phyloP scores from a whole-genome alignment of 2,113 vertebrate species.

The Promerops cafer region DNA sequence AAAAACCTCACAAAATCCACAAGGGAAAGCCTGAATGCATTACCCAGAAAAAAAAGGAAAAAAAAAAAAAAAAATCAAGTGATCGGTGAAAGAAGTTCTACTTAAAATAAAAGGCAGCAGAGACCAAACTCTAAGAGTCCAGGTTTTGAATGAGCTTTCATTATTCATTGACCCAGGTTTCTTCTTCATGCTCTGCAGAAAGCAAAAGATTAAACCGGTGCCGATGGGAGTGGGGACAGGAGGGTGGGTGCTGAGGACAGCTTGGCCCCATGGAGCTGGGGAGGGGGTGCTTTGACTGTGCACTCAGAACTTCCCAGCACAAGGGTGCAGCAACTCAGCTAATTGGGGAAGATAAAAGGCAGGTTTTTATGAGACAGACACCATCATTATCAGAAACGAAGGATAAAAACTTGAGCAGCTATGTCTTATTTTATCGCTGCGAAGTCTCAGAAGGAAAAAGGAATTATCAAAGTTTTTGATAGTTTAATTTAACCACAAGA shows the following conservation, averaged over 20 bases:
- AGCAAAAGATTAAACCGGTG: conserved; percentile 36
- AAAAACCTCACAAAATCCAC: conserved; percentile 18
- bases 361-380: conserved; percentile 39
- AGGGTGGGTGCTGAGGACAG: conserved; percentile 31
- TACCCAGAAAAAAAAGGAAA: conserved; percentile 19
- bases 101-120: conserved; percentile 58
- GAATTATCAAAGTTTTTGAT: conserved; percentile 17
- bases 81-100: conserved; percentile 22
- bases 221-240: not conserved
- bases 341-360: conserved; percentile 73
- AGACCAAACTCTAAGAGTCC: conserved; percentile 25
- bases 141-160: conserved; percentile 53
- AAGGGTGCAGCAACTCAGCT: conserved; percentile 52
- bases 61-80: conserved; percentile 4
- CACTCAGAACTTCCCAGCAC: conserved; percentile 56
- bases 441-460: conserved; percentile 40
- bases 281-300: conserved; percentile 17
- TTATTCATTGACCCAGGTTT: conserved; percentile 63
- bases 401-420: conserved; percentile 26
- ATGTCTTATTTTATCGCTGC: not conserved
- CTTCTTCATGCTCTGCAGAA: conserved; percentile 24
- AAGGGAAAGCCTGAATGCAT: conserved; percentile 22
- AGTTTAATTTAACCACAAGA: conserved; percentile 14
- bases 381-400: conserved; percentile 51
- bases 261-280: not conserved